These are phyloP conservation scores for Saimiri boliviensis DNA, from an alignment of 2,113 vertebrate species.

Conservation along the genomic window DNA sequence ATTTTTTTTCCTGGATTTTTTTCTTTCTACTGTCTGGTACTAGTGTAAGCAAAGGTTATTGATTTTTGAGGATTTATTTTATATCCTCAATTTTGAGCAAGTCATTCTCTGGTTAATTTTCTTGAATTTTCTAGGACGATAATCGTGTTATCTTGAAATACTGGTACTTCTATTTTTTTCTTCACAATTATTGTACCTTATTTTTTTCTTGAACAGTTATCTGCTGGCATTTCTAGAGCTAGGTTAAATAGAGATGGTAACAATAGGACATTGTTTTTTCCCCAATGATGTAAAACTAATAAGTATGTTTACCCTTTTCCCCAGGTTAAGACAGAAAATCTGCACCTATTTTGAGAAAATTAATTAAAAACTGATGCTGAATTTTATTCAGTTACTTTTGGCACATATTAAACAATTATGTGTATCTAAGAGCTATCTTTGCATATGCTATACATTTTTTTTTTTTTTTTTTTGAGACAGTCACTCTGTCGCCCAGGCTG, in stretches of 20 bases:
- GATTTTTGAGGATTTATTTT: slow-evolving; percentile 37
- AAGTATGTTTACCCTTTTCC: background rate
- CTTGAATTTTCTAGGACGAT: background rate
- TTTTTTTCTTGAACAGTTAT: background rate
- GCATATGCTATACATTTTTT: background rate
- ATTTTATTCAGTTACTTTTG: slow-evolving; percentile 31
- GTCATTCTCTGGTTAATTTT: slow-evolving; percentile 11
- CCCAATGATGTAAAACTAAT: background rate
- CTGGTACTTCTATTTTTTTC: background rate
- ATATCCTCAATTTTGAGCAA: slow-evolving; percentile 10
- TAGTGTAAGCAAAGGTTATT: background rate
- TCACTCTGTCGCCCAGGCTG: no score
- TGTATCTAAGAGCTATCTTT: background rate
- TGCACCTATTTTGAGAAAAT: background rate
- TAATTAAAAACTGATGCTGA: slow-evolving; percentile 33
- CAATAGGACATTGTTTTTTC: background rate
- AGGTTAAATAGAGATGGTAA: background rate
- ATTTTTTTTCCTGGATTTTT: background rate
- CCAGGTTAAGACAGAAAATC: background rate
- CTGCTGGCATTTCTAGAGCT: background rate
- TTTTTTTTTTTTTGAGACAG: no score
- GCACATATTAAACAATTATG: background rate
- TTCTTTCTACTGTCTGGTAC: background rate
- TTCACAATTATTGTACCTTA: background rate
- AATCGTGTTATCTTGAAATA: background rate